Base-by-base conservation (phyloP, 2,888 invertebrate genomes). In the Alcis repandata region DNA sequence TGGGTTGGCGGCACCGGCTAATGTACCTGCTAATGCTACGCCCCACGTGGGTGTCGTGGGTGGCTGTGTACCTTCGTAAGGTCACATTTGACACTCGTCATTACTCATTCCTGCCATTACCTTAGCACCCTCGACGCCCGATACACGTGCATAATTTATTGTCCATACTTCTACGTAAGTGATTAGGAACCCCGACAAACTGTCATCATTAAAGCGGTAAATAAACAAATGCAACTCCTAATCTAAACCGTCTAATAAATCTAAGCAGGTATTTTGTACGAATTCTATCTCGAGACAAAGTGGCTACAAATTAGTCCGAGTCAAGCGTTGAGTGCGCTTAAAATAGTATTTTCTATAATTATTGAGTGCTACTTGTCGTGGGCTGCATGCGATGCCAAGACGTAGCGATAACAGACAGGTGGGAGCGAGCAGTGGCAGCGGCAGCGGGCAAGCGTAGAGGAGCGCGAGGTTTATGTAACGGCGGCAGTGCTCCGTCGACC, bases 351-450 rank as follows among this genome's bases (percentile, higher is more conserved):
- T 80, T 89, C 91, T 92, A 91, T 91, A 90, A 92, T 90, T 90
- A 89, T 90, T 91, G 84, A 86, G 82, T 92, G 89, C 91, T 92
- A 87, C n/a, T 92, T 91, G 91, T 92, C 89, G 85, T 89, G 87
- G 81, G 84, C 79, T 83, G 89, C 86, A 88, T 79, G 81, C 80
- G 87, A 88, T 91, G 92, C 92, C 91, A 91, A 91, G 85, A 86
- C 86, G 86, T 77, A 87, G 86, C 85, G 89, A 88, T 89, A 89
- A 86, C 87, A 84, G 89, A 88, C 91, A 92, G 91, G 92, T 91
- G 90, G 84, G 89, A 87, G 91, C 87, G 77, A 78, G 80, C 77
- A 36, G 19, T 36, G 33, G 19, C 59, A 52, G 86, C 87, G 86
- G 82, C 52, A 59, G 64, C 81, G 86, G 79, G 80, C 78, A 19